Percentiles rank a stretch among this genome's conserved stretches.
Evolutionary conservation across 1,140 invertebrate genomes (phyloP).

Genomic region (Ctenoplectra terminalis): DNA sequence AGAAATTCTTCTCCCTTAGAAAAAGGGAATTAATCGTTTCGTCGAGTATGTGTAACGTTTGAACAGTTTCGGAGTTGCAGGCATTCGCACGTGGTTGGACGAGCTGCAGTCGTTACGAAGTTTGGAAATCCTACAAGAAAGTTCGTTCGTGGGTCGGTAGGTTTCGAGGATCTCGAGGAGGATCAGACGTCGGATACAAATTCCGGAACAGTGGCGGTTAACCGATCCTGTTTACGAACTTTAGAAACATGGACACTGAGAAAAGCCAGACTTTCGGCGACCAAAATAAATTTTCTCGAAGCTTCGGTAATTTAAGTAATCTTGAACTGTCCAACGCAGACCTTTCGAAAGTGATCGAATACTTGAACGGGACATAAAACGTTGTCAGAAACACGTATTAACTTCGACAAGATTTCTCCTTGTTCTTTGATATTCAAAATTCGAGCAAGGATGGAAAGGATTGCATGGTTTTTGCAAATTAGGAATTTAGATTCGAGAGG

Average conservation of each 20-base stretch:
- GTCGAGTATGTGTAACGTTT: background rate
- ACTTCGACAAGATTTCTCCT: background rate
- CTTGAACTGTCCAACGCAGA: background rate
- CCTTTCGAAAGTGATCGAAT: background rate
- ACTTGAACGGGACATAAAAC: background rate
- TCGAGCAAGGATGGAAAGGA: too few species aligned
- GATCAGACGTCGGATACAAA: slow-evolving; percentile 42
- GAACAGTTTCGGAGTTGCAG: background rate
- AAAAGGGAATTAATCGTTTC: background rate
- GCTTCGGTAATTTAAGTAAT: background rate
- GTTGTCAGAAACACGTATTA: background rate
- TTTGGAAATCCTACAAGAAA: slow-evolving; percentile 27
- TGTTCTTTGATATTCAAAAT: too few species aligned
- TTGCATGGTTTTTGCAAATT: too few species aligned
- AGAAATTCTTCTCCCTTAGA: background rate
- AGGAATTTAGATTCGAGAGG: background rate
- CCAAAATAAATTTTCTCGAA: slow-evolving; percentile 1
- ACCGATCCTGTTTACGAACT: slow-evolving; percentile 39
- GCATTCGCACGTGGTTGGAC: slow-evolving; percentile 17
- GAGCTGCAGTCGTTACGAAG: slow-evolving; percentile 33
- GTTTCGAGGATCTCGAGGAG: slow-evolving; percentile 22
- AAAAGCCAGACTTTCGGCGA: background rate
- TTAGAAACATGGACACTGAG: background rate
- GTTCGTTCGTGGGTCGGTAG: slow-evolving; percentile 16
- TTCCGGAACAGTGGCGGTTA: slow-evolving; percentile 32